These are phyloP conservation scores for Campoplex nolae DNA, from an alignment of 2,888 invertebrate species.

Conservation along the genomic window DNA sequence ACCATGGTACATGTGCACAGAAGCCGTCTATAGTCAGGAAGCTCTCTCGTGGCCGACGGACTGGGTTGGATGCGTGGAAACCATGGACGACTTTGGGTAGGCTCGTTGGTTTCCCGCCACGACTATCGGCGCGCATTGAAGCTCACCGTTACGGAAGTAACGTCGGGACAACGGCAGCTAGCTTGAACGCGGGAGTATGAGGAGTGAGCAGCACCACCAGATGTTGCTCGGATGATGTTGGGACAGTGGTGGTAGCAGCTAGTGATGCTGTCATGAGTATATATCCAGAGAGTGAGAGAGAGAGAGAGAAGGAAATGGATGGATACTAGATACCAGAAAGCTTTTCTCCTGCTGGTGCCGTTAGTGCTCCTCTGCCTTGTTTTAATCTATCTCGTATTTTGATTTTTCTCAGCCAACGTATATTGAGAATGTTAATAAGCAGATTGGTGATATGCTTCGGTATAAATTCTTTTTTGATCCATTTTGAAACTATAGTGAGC, in stretches of 20 bases:
- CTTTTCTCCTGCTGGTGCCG: constrained; percentile 54
- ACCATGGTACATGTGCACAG: constrained; percentile 53
- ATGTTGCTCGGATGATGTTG: constrained; percentile 62
- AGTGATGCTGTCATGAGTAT: constrained; percentile 39
- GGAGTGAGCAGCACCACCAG: constrained; percentile 69
- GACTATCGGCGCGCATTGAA: constrained; percentile 84
- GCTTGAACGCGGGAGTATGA: constrained; percentile 77
- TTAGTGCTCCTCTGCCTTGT: constrained; percentile 61
- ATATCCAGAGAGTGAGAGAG: not conserved
- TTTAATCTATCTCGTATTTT: constrained; percentile 73
- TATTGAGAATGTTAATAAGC: constrained; percentile 62
- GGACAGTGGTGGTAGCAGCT: constrained; percentile 52
- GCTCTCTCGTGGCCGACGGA: constrained; percentile 70
- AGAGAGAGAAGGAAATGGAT: constrained; percentile 17
- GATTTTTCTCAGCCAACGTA: constrained; percentile 70
- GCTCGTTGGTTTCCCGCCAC: constrained; percentile 83
- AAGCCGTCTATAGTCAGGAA: constrained; percentile 47
- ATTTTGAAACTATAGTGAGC: not conserved
- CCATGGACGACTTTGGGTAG: constrained; percentile 83
- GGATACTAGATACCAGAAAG: constrained; percentile 3
- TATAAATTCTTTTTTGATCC: not conserved
- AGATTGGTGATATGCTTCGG: not conserved
- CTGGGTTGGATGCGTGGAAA: constrained; percentile 81
- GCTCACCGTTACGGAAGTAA: constrained; percentile 85
- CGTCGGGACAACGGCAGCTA: constrained; percentile 83